Conservation (phyloP, 2,113 vertebrate genomes). For the Rhinogobius similis region DNA sequence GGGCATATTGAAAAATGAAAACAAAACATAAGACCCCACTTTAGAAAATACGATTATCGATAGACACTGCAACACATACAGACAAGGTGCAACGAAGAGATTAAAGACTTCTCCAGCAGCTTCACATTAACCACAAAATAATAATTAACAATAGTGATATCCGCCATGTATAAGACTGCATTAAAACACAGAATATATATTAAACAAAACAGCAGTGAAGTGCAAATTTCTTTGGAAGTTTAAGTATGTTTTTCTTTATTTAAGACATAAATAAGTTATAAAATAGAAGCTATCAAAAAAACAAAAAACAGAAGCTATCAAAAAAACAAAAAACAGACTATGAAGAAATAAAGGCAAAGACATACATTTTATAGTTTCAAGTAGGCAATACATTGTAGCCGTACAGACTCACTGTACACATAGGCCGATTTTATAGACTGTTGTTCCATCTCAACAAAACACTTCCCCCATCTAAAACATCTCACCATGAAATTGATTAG, state of each 20-base stretch:
- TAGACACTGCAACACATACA: slow-evolving; percentile 88
- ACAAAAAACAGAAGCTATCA: slow-evolving; percentile 76
- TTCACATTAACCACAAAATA: slow-evolving; percentile 71
- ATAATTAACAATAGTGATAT: slow-evolving; percentile 56
- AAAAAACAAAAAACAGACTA: slow-evolving; percentile 69
- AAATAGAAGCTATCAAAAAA: slow-evolving; percentile 75
- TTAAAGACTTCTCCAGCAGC: slow-evolving; percentile 77
- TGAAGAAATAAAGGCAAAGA: slow-evolving; percentile 85
- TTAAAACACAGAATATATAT: slow-evolving; percentile 78
- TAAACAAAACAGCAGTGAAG: slow-evolving; percentile 78
- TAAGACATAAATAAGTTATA: slow-evolving; percentile 84
- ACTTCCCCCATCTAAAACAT: slow-evolving; percentile 29
- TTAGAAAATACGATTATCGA: slow-evolving; percentile 82
- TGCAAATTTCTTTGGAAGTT: slow-evolving; percentile 99
- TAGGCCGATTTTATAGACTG: slow-evolving; percentile 36
- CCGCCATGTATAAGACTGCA: slow-evolving; percentile 61
- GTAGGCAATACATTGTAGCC: slow-evolving; percentile 82
- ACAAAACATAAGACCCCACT: slow-evolving; percentile 62
- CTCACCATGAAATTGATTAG: slow-evolving; percentile 43
- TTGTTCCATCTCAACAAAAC: slow-evolving; percentile 30
- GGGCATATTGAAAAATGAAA: slow-evolving; percentile 76
- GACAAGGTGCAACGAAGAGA: slow-evolving; percentile 78
- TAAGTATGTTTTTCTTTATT: slow-evolving; percentile 76
- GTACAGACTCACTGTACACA: slow-evolving; percentile 42
- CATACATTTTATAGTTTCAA: slow-evolving; percentile 84